phyloP scores from a whole-genome alignment of 2,888 invertebrate species.

The Dorcus parallelipipedus region DNA sequence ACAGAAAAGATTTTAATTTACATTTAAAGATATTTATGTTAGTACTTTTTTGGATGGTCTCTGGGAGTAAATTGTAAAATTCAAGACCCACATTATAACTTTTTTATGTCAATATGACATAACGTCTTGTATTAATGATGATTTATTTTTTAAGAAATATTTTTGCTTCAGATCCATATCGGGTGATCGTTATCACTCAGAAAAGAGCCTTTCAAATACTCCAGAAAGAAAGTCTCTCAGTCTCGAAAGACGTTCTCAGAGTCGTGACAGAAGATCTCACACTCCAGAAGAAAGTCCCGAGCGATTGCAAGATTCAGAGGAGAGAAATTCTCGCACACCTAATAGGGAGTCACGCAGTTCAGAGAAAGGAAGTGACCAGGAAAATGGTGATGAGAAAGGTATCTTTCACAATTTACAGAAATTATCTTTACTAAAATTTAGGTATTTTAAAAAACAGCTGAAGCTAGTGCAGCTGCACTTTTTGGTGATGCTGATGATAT shows the following conservation, averaged over 20 bases:
- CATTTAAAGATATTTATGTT: no score
- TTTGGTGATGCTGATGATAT: slow-evolving; percentile 95
- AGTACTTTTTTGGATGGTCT: no score
- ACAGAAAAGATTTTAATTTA: no score
- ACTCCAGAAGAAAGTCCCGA: slow-evolving; percentile 33
- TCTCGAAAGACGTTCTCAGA: neutral
- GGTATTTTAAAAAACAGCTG: slow-evolving; percentile 6
- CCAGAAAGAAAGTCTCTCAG: neutral
- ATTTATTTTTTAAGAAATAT: slow-evolving; percentile 31
- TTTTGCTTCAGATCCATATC: neutral
- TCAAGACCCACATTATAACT: no score
- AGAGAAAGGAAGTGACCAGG: slow-evolving; percentile 34
- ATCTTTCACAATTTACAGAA: neutral
- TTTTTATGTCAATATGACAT: no score
- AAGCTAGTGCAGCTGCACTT: slow-evolving; percentile 76
- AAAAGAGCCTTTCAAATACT: slow-evolving; percentile 20
- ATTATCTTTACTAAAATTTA: no score
- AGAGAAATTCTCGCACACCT: neutral
- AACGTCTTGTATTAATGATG: slow-evolving; percentile 19
- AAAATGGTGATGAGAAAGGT: slow-evolving; percentile 17
- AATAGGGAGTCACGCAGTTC: neutral
- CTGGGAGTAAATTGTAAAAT: no score
- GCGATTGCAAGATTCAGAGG: neutral
- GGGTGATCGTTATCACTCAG: slow-evolving; percentile 29
- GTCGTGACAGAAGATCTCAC: slow-evolving; percentile 34